A percentile compares a stretch with the other conserved stretches of the same genome.
phyloP scores from a whole-genome alignment of 2,113 vertebrate genomes.

The Ovis aries region ARS-UI_Ramb_v3.0 NC_056057.1:32020001-32020500 shows the following conservation, averaged over 20 bases:
- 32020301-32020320: constrained; percentile 19
- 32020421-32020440: not conserved
- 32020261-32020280: constrained; percentile 16
- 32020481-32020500: not conserved
- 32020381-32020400: not conserved
- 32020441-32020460: constrained; percentile 41
- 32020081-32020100: not conserved
- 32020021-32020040: not conserved
- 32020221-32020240: not conserved
- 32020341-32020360: not conserved
- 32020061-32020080: not conserved
- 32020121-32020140: not conserved
- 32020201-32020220: not conserved
- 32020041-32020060: not conserved
- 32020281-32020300: not conserved
- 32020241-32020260: not conserved
- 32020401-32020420: not conserved
- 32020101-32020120: not conserved
- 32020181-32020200: not conserved
- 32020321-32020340: constrained; percentile 29
- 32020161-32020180: not conserved
- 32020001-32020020: not conserved
- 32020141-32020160: not conserved
- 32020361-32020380: constrained; percentile 20
- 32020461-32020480: constrained; percentile 52